These are phyloP conservation scores for Teinopalpus imperialis DNA, from an alignment of 2,888 invertebrate genomes.

Conservation along the genomic window DNA sequence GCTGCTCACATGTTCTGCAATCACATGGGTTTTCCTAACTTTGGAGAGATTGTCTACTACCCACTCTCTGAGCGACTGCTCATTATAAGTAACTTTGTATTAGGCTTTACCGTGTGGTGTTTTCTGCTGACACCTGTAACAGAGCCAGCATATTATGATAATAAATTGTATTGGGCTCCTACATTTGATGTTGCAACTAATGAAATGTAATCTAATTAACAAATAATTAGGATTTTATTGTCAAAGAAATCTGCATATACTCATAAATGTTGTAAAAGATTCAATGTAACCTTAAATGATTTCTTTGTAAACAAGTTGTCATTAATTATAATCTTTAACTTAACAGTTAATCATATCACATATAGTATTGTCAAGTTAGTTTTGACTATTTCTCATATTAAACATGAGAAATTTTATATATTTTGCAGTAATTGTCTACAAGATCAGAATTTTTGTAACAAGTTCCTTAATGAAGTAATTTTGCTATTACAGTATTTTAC, in stretches of 20 bases:
- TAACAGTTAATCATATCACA: too few relatives aligned
- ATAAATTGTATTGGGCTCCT: conserved; percentile 81
- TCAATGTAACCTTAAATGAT: conserved; percentile 4
- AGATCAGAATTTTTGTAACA: too few relatives aligned
- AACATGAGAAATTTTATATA: too few relatives aligned
- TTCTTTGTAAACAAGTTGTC: neutral
- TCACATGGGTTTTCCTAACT: conserved; percentile 97
- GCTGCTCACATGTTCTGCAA: conserved; percentile 97
- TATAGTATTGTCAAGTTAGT: too few relatives aligned
- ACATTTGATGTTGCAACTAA: conserved; percentile 34
- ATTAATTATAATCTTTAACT: too few relatives aligned
- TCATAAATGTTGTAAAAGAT: conserved; percentile 1
- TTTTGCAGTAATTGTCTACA: too few relatives aligned
- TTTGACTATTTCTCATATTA: too few relatives aligned
- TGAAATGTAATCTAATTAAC: conserved; percentile 6
- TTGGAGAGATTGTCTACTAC: conserved; percentile 80
- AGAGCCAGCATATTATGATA: conserved; percentile 83
- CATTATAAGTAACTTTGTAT: conserved; percentile 85
- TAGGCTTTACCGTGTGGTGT: conserved; percentile 91
- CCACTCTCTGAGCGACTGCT: conserved; percentile 79
- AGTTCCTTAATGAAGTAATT: too few relatives aligned
- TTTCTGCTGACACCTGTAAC: conserved; percentile 89
- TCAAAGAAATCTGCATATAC: neutral
- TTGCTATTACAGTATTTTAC: too few relatives aligned
- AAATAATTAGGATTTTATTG: neutral